Evolutionary conservation across 1,140 invertebrate genomes (phyloP).

Genomic region (Philopotamus ludificatus): DNA sequence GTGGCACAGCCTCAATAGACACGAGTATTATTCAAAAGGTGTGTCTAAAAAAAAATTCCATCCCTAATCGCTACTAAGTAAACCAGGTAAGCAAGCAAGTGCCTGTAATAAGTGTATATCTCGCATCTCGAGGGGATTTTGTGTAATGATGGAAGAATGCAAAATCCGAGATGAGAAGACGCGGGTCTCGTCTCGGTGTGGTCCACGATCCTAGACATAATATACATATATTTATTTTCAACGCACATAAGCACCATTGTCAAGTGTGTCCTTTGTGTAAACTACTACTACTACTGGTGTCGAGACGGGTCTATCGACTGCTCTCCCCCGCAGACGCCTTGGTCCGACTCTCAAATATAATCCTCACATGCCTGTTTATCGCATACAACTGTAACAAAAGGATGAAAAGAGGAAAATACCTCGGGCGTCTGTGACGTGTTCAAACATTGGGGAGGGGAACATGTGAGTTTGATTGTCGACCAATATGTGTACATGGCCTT

Average conservation of each 20-base stretch:
- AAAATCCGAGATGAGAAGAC: no score
- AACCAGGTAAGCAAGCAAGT: neutral
- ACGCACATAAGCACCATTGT: slow-evolving; percentile 19
- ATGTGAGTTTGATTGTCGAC: no score
- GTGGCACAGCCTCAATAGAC: slow-evolving; percentile 4
- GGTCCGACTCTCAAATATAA: slow-evolving; percentile 1
- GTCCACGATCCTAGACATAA: slow-evolving; percentile 8
- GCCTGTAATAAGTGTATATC: no score
- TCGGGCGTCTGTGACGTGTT: neutral
- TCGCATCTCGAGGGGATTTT: no score
- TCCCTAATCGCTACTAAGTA: slow-evolving; percentile 1
- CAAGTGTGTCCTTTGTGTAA: slow-evolving; percentile 28
- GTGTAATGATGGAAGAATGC: no score
- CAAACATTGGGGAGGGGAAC: neutral
- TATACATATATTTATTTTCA: slow-evolving; percentile 21
- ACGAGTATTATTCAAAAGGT: neutral
- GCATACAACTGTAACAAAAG: neutral
- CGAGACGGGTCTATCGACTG: neutral
- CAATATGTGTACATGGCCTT: no score
- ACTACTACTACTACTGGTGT: slow-evolving; percentile 12
- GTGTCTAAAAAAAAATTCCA: neutral
- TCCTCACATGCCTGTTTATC: slow-evolving; percentile 13
- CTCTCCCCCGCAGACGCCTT: neutral
- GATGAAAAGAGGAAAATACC: slow-evolving; percentile 1
- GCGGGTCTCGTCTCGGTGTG: slow-evolving; percentile 18